Conservation (phyloP, 2,888 invertebrate species). For the Auanema freiburgensis region DNA sequence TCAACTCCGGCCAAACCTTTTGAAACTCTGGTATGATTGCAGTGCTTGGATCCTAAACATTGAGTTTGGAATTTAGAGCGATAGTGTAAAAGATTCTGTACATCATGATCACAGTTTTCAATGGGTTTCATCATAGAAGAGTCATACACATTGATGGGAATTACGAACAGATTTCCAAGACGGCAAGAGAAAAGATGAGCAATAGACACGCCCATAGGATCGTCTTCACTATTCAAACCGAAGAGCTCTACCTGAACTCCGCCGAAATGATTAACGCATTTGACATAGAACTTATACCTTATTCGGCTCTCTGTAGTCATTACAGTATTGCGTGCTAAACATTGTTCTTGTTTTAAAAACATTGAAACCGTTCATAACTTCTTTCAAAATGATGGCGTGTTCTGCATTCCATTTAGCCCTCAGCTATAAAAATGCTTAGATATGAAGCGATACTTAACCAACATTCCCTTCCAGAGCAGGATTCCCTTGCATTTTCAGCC, state of each 20-base stretch:
- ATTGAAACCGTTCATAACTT: slow-evolving; percentile 4
- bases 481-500: slow-evolving; percentile 2
- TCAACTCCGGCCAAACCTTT: not conserved
- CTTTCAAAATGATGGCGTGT: slow-evolving; percentile 10
- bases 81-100: too few relatives aligned
- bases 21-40: slow-evolving; percentile 3
- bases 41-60: not conserved
- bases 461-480: not conserved
- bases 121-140: slow-evolving; percentile 6
- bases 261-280: not conserved
- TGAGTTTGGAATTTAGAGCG: too few relatives aligned
- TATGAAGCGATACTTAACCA: not conserved
- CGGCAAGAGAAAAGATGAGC: slow-evolving; percentile 7
- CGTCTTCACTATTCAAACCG: not conserved
- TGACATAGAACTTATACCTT: slow-evolving; percentile 5
- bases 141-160: slow-evolving; percentile 8
- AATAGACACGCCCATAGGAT: slow-evolving; percentile 4
- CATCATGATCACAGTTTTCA: not conserved
- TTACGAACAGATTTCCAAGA: too few relatives aligned
- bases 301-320: slow-evolving; percentile 19
- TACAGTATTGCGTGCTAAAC: slow-evolving; percentile 7
- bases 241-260: not conserved
- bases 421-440: not conserved
- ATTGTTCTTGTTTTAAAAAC: slow-evolving; percentile 6
- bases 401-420: slow-evolving; percentile 9